These are phyloP conservation scores for Recurvirostra avosetta DNA, from an alignment of 2,113 vertebrate species.

Conservation along the genomic window DNA sequence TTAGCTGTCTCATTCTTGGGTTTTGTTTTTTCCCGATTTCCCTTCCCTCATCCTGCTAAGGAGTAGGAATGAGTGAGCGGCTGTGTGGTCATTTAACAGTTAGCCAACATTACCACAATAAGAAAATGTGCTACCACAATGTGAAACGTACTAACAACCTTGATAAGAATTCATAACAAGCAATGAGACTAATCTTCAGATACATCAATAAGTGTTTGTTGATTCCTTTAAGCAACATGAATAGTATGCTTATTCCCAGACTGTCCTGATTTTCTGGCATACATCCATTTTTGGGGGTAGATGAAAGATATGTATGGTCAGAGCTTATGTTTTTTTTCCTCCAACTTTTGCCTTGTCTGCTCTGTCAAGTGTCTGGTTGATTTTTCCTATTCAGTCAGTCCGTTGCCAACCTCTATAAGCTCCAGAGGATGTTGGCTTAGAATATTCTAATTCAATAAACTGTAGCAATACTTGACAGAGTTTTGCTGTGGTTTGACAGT, in stretches of 20 bases:
- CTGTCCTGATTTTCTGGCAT: not conserved
- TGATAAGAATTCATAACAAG: not conserved
- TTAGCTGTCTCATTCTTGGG: not conserved
- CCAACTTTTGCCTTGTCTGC: not conserved
- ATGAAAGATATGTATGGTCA: not conserved
- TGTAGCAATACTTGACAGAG: not conserved
- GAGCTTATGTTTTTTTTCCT: not conserved
- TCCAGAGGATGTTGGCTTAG: not conserved
- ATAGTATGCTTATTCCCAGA: not conserved
- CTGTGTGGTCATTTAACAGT: not conserved
- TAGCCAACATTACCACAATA: fast-evolving
- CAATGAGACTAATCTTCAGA: not conserved
- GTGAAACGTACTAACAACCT: not conserved
- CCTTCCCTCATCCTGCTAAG: not conserved
- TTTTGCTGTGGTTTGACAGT: not conserved
- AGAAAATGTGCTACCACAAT: not conserved
- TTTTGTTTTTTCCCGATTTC: fast-evolving
- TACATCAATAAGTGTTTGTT: not conserved
- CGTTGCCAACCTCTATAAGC: not conserved
- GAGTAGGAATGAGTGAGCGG: not conserved
- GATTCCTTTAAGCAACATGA: not conserved
- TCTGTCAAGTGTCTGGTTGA: not conserved
- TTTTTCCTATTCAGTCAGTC: not conserved
- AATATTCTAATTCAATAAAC: not conserved
- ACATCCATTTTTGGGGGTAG: not conserved